These are phyloP conservation scores for Bathybates hornii DNA, from an alignment of 2,113 vertebrate genomes.

Conservation along the genomic window DNA sequence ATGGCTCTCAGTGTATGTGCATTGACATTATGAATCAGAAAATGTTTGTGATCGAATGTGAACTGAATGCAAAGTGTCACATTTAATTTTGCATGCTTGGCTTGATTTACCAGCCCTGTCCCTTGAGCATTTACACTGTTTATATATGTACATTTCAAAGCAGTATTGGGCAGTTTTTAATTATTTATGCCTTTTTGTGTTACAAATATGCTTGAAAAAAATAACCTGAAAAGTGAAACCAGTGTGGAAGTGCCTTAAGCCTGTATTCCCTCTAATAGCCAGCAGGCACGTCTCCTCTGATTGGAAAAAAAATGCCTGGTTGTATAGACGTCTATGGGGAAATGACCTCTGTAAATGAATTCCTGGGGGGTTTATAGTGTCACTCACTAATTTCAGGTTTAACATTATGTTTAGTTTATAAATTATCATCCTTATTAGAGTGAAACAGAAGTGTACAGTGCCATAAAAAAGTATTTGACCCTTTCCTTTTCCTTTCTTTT, in stretches of 20 bases:
- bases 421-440: not conserved
- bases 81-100: not conserved
- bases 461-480: not conserved
- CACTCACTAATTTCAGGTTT: not conserved
- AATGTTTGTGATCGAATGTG: not conserved
- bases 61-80: not conserved
- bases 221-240: not conserved
- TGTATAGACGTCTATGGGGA: not conserved
- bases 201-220: not conserved
- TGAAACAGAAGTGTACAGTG: not conserved
- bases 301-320: not conserved
- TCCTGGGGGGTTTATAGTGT: not conserved
- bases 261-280: not conserved
- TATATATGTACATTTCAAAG: not conserved
- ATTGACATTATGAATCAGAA: conserved; percentile 1
- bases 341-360: not conserved
- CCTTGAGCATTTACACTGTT: not conserved
- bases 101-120: not conserved
- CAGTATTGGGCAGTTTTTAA: not conserved
- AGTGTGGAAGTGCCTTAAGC: not conserved
- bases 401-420: not conserved
- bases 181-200: not conserved
- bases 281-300: not conserved
- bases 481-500: not conserved
- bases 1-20: not conserved